Percentiles rank a stretch among this genome's conserved stretches.
Conservation (phyloP, 2,113 vertebrate genomes). For the Gymnogyps californianus region DNA sequence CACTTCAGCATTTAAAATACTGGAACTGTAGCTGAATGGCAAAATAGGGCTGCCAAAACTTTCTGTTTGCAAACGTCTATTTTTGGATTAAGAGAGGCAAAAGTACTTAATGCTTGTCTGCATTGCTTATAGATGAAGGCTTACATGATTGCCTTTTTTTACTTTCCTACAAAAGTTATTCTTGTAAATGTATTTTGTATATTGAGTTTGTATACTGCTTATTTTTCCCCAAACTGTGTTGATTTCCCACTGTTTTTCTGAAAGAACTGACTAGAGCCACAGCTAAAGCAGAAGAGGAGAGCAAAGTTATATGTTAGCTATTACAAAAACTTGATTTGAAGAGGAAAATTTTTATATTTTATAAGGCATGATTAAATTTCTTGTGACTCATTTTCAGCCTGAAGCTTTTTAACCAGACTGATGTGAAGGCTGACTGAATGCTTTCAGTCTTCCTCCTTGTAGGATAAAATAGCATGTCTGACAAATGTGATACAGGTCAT, state of each 20-base stretch:
- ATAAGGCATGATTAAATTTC: not conserved
- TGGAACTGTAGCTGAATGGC: not conserved
- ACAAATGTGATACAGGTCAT: not conserved
- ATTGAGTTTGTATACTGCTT: not conserved
- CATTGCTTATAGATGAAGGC: not conserved
- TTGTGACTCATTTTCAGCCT: not conserved
- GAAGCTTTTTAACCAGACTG: not conserved
- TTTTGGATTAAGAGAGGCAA: not conserved
- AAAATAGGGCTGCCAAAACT: not conserved
- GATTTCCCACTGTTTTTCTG: not conserved
- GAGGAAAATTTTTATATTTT: not conserved
- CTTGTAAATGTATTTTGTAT: not conserved
- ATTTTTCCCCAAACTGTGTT: not conserved
- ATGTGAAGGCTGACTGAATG: not conserved
- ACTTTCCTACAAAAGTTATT: not conserved
- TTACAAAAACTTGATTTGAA: not conserved
- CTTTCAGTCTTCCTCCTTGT: not conserved
- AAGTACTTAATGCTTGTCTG: not conserved
- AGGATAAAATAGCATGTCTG: not conserved
- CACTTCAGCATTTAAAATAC: not conserved
- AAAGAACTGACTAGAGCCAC: not conserved
- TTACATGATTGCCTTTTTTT: not conserved
- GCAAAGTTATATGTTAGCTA: not conserved
- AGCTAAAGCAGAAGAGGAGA: not conserved
- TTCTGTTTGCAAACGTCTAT: not conserved